These are phyloP conservation scores for Cantharis nigra DNA, from an alignment of 2,888 invertebrate genomes.

Conservation along the genomic window DNA sequence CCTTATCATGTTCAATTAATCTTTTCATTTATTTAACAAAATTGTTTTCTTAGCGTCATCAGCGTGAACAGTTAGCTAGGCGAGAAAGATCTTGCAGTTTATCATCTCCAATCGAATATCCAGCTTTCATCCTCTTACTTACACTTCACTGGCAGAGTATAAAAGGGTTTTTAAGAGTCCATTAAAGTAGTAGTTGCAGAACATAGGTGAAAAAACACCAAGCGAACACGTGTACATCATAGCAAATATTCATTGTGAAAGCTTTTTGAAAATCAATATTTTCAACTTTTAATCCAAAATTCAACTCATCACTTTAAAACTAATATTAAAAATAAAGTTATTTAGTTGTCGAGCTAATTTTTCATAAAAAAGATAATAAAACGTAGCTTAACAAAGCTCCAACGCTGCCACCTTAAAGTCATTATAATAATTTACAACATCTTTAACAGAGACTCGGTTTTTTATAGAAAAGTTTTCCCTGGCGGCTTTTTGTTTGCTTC, in stretches of 20 bases:
- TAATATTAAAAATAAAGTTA: not conserved
- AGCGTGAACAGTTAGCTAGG: slow-evolving; percentile 13
- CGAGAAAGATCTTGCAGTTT: slow-evolving; percentile 19
- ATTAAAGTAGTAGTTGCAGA: slow-evolving; percentile 24
- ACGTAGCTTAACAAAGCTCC: slow-evolving; percentile 25
- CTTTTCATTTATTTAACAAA: slow-evolving; percentile 36
- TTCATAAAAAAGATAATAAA: slow-evolving; percentile 11
- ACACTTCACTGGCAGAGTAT: slow-evolving; percentile 27
- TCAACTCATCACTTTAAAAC: not conserved
- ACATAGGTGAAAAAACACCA: slow-evolving; percentile 16
- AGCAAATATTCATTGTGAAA: slow-evolving; percentile 3
- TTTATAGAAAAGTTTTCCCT: slow-evolving; percentile 40
- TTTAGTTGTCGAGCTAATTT: slow-evolving; percentile 12
- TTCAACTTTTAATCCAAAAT: not conserved
- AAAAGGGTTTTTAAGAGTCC: slow-evolving; percentile 28
- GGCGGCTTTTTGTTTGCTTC: slow-evolving; percentile 41
- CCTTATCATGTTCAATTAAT: slow-evolving; percentile 37
- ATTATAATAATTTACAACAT: slow-evolving; percentile 43
- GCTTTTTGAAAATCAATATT: not conserved
- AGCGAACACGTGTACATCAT: slow-evolving; percentile 16
- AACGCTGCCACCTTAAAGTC: slow-evolving; percentile 37
- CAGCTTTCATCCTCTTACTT: slow-evolving; percentile 27
- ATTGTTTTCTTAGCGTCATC: slow-evolving; percentile 32
- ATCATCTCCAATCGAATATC: slow-evolving; percentile 29
- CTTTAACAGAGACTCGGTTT: slow-evolving; percentile 35